Evolutionary conservation across 2,113 vertebrate genomes (phyloP).

Genomic region (Chitala chitala): DNA sequence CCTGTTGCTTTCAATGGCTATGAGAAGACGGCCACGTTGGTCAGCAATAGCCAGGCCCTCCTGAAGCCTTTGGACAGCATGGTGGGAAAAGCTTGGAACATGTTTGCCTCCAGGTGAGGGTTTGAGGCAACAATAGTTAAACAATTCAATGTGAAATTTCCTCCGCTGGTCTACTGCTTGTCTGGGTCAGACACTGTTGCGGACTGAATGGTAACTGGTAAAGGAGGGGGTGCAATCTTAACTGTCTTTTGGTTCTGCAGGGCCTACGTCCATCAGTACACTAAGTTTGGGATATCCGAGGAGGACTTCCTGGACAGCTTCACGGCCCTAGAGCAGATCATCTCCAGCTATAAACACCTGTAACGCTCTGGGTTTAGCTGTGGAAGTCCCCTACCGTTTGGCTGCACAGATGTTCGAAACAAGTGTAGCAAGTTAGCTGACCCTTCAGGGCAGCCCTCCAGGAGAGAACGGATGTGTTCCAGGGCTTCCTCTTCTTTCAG

Average conservation of each 20-base stretch:
- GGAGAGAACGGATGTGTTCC: too few species aligned
- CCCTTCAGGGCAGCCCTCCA: too few species aligned
- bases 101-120: slow-evolving; percentile 94
- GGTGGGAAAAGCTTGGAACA: slow-evolving; percentile 94
- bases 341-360: slow-evolving; percentile 75
- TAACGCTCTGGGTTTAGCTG: background rate
- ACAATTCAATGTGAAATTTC: too few species aligned
- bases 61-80: slow-evolving; percentile 77
- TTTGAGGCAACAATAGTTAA: background rate
- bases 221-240: background rate
- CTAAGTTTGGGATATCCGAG: slow-evolving; percentile 82
- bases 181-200: background rate
- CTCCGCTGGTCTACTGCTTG: background rate
- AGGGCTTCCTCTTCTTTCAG: too few species aligned
- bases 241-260: slow-evolving; percentile 49
- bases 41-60: slow-evolving; percentile 90
- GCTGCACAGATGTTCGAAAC: too few species aligned
- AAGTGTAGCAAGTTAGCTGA: too few species aligned
- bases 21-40: slow-evolving; percentile 80
- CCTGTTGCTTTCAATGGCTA: slow-evolving; percentile 82
- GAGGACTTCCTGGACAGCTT: slow-evolving; percentile 92
- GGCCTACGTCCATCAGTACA: slow-evolving; percentile 90
- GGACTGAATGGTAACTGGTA: background rate
- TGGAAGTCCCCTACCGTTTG: too few species aligned
- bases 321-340: slow-evolving; percentile 82